Evolutionary conservation across 2,888 invertebrate species (phyloP).

Genomic region (Cryptus viduatorius): DNA sequence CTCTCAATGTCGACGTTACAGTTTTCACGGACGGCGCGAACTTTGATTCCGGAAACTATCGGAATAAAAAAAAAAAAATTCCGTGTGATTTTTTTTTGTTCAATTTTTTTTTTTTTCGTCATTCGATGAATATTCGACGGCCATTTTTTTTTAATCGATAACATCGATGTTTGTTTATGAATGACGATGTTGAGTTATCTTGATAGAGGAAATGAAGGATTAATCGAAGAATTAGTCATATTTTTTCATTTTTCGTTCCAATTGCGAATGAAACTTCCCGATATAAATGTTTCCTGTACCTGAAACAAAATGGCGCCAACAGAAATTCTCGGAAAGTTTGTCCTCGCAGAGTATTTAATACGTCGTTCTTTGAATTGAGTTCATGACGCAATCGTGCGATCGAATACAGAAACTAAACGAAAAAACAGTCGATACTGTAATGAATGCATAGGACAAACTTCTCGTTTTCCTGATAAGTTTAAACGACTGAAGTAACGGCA

Average conservation of each 20-base stretch:
- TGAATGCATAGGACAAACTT: not conserved
- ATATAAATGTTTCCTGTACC: not conserved
- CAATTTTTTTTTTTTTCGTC: too few species aligned
- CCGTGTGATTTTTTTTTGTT: not conserved
- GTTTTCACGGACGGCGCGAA: conserved; percentile 6
- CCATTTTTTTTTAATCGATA: not conserved
- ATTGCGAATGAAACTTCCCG: not conserved
- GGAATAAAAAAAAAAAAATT: too few species aligned
- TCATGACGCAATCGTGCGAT: not conserved
- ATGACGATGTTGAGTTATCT: too few species aligned
- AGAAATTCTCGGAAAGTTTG: not conserved
- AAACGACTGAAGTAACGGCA: not conserved
- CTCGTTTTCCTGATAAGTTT: not conserved
- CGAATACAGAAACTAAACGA: not conserved
- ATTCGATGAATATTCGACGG: too few species aligned
- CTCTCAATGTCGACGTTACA: conserved; percentile 35
- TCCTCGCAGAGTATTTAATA: not conserved
- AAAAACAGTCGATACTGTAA: not conserved
- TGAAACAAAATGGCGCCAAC: not conserved
- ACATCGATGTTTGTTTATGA: not conserved
- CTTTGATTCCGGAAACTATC: not conserved
- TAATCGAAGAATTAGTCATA: too few species aligned
- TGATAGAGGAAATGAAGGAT: too few species aligned
- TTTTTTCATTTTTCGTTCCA: not conserved
- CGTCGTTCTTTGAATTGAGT: not conserved